Evolutionary conservation across 2,113 vertebrate species (phyloP), one percentile per base, ranked within the genome.

Genomic region (Semicossyphus pulcher): DNA sequence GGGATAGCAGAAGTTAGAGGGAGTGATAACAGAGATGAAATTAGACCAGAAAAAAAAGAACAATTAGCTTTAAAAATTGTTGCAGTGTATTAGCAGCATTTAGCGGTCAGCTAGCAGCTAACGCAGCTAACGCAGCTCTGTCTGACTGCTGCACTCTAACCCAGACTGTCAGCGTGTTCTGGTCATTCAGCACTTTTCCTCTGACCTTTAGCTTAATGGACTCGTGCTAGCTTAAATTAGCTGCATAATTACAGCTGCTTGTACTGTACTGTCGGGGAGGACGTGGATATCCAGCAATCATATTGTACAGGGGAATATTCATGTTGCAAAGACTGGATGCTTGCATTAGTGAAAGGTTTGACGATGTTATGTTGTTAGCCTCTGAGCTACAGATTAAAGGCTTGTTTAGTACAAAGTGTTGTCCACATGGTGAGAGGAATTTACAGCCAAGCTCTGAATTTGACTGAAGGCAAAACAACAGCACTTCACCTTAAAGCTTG

Each of bases 201-300:
- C 76, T 69, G 77, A 73, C 68, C 63, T 72, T 68, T 56, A 4
- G 15, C 11, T 49, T 51, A 56, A 77, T 64, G 47, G 47, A 49
- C 10, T 52, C 4, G 0, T 37, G 39, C 36, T 49, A 66, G 60
- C 25, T 45, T 57, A 51, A 51, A 36, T 21, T 15, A 63, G 52
- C 56, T 63, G 5, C 67, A 68, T 64, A 80, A 72, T 66, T 45
- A 85, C 18, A 71, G 32, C 54, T 42, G 51, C 61, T 39, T 42
- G 56, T 31, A 3, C 58, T 60, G 28, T 56, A 53, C 44, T 59
- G 58, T 65, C 28, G 34, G 31, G 29, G n/a, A 9, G 26, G 28
- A 42, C 0, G 56, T 56, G 63, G 70, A 34, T 23, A n/a, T 49
- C 26, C 49, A 25, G 41, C 59, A 5, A 1, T 21, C 23, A 44